Base-by-base conservation (phyloP, 2,797 vertebrate species). In the Halcyon leucocephala region DNA sequence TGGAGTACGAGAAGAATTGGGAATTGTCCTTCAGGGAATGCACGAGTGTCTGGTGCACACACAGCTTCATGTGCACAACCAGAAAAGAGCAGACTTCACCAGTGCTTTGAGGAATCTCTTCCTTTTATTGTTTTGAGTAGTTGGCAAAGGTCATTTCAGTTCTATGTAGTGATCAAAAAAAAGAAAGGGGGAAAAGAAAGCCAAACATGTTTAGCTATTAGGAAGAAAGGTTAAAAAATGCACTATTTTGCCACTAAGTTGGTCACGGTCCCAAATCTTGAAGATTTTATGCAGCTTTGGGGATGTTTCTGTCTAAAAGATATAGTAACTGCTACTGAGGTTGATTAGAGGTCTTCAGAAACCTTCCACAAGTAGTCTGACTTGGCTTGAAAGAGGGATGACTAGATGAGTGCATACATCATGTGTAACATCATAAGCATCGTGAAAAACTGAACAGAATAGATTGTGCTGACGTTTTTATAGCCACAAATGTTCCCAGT, bases 101-200 rank as follows among this genome's bases (percentile, higher is more conserved):
- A 44, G 44, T 48, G 29, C 54, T 33, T 39, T 16, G 31, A 67
- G 54, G 31, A 35, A 49, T 64, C 29, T 39, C 72, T 66, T 65
- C 2, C 2, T 28, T 33, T 24, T 49, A 1, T 78, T 73, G 4
- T 74, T 74, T 89, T 65, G 31, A 85, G 35, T 55, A 51, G 29
- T 6, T 93, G 58, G 62, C 70, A 89, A 89, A 94, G 83, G 81
- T 82, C n/a, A 6, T 29, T 84, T 90, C 51, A 69, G 13, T 89
- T 89, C n/a, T 72, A 2, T 21, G 3, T 62, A 70, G 42, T 39
- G 66, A 62, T 31, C 9, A n/a, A 6, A 28, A 18, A 8, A 24
- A 55, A n/a, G 9, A 29, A 10, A 25, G 17, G 41, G 16, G 16
- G 16, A 9, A 69, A n/a, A 52, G 21, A 12, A 46, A 54, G 4